These are phyloP conservation scores for Siniperca obscura DNA, from an alignment of 2,797 vertebrate genomes.

Conservation along the genomic window DNA sequence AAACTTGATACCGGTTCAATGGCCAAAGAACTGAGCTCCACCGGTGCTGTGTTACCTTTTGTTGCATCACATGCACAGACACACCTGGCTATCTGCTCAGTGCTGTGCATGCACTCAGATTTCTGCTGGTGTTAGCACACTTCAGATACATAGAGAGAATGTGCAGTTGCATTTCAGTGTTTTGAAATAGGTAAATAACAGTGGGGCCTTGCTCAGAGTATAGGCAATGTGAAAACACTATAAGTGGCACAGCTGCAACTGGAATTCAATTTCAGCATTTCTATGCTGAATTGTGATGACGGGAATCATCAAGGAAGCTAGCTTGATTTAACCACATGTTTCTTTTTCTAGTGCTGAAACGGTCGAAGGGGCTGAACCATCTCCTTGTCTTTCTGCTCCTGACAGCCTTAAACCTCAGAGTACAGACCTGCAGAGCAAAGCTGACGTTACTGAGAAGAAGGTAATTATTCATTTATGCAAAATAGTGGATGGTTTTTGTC, in stretches of 20 bases:
- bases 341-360: conserved; percentile 68
- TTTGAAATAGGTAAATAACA: conserved; percentile 24
- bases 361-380: conserved; percentile 44
- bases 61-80: conserved; percentile 52
- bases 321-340: conserved; percentile 22
- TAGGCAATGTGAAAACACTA: neutral
- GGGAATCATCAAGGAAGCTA: neutral
- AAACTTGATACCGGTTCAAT: conserved; percentile 45
- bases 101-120: conserved; percentile 32
- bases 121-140: conserved; percentile 54
- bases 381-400: conserved; percentile 31
- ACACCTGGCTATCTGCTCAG: conserved; percentile 63
- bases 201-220: neutral
- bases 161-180: conserved; percentile 7
- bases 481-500: neutral
- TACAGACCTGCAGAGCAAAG: conserved; percentile 60
- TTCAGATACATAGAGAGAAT: conserved; percentile 32
- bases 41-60: conserved; percentile 49
- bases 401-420: conserved; percentile 38
- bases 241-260: neutral
- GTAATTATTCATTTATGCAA: conserved; percentile 60
- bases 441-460: conserved; percentile 82
- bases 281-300: neutral
- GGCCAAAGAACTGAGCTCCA: conserved; percentile 16
- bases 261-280: neutral